Evolutionary conservation across 2,113 vertebrate species (phyloP), one percentile per base, ranked within the genome.

Genomic region (Eupsittula cactorum): DNA sequence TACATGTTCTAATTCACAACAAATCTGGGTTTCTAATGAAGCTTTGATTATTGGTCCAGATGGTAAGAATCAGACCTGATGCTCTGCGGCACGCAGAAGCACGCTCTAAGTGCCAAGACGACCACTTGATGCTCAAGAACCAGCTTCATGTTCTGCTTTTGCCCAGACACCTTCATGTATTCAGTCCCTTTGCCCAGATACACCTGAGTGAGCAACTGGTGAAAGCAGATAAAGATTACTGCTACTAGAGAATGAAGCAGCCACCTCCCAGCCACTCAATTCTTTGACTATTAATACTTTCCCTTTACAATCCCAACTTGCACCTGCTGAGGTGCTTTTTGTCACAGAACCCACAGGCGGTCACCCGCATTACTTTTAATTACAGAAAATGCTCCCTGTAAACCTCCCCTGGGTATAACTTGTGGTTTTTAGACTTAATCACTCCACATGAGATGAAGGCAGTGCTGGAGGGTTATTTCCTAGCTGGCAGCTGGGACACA

Each of bases 1-100:
- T 93, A 96, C 86, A 87, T 53, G 74, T 93, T 96, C 88, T 62
- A 87, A 97, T 96, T 91, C 87, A 74, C 91, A 84, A 86, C 88
- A 85, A 91, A 95, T 95, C 86, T 67, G 91, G 74, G 88, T 80
- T 96, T 69, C 92, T 93, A 85, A 96, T 85, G 95, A 85, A 94
- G 95, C 59, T 78, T 82, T 91, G 88, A 92, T 96, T 91, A 79
- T 79, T 69, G 80, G 86, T 76, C 80, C 92, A 93, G 96, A 94
- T 96, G 96, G 95, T 11, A 23, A 70, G 92, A 92, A 86, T 68
- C 0, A 52, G 90, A 62, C 95, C 86, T 82, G 55, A 44, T 13
- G 11, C 9, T 46, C 85, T 3, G 57, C 82, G 52, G 84, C 80
- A 25, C 0, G 37, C 41, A 63, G 6, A 35, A 31, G 67, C 77